These are phyloP conservation scores for Himalopsyche kuldschensis DNA, from an alignment of 2,888 invertebrate genomes.

Conservation along the genomic window DNA sequence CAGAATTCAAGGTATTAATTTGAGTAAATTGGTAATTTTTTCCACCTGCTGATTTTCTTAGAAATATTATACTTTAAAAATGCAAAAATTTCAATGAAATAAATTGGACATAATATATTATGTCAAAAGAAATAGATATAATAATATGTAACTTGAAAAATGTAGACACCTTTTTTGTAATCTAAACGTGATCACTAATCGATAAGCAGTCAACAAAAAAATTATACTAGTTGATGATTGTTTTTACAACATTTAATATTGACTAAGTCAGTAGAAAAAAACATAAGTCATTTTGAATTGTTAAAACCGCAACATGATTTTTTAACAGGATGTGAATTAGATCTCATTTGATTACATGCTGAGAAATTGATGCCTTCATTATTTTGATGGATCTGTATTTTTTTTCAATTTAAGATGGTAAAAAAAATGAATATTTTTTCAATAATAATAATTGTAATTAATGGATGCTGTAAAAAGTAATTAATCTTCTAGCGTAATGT, in stretches of 20 bases:
- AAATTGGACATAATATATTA: too few species aligned
- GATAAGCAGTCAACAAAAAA: background rate
- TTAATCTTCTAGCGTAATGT: background rate
- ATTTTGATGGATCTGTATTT: constrained; percentile 10
- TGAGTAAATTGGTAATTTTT: too few species aligned
- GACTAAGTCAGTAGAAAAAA: background rate
- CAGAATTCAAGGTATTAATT: too few species aligned
- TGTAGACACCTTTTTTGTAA: too few species aligned
- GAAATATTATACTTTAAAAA: too few species aligned
- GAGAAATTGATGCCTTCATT: constrained; percentile 16
- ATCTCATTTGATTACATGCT: constrained; percentile 8
- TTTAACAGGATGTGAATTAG: constrained; percentile 11
- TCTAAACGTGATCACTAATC: background rate
- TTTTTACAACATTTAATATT: background rate
- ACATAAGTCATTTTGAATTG: background rate
- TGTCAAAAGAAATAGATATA: too few species aligned
- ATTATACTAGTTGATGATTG: background rate
- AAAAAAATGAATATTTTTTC: background rate
- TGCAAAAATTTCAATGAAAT: too few species aligned
- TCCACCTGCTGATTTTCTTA: too few species aligned
- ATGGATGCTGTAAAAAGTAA: background rate
- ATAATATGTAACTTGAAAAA: too few species aligned
- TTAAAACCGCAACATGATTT: background rate
- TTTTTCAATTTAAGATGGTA: background rate
- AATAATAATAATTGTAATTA: background rate